phyloP scores from a whole-genome alignment of 2,888 invertebrate species.

The Limnephilus lunatus region DNA sequence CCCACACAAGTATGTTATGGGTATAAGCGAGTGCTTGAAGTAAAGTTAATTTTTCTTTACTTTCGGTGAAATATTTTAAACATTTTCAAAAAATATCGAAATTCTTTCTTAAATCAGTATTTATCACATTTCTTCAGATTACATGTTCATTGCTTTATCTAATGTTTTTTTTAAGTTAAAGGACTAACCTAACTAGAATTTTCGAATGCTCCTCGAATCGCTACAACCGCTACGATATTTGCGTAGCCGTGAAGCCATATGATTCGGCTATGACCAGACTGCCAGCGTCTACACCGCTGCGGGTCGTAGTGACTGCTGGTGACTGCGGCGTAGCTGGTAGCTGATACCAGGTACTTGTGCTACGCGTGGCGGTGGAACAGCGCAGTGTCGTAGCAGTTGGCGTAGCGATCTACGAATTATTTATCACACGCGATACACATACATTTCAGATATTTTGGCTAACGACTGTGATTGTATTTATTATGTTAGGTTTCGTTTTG shows the following conservation, averaged over 20 bases:
- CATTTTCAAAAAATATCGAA: no score
- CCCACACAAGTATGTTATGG: no score
- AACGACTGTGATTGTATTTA: not conserved
- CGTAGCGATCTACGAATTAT: not conserved
- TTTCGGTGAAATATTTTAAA: no score
- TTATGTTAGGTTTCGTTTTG: not conserved
- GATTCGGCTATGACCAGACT: not conserved
- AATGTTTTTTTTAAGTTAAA: not conserved
- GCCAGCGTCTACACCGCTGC: not conserved
- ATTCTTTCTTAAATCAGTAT: no score
- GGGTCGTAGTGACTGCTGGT: not conserved
- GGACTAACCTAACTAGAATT: not conserved
- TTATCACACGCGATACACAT: not conserved
- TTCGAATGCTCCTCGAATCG: not conserved
- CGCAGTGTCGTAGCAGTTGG: conserved; percentile 21
- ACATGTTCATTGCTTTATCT: no score
- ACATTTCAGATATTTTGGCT: no score
- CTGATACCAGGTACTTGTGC: not conserved
- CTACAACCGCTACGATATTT: not conserved
- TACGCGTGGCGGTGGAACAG: conserved; percentile 43
- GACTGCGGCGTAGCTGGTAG: no score
- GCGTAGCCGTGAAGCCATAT: not conserved
- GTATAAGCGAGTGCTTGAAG: no score
- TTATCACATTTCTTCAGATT: no score
- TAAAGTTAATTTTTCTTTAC: no score